Base-by-base conservation (phyloP, 2,888 invertebrate genomes). In the Euzetes globulus region DNA sequence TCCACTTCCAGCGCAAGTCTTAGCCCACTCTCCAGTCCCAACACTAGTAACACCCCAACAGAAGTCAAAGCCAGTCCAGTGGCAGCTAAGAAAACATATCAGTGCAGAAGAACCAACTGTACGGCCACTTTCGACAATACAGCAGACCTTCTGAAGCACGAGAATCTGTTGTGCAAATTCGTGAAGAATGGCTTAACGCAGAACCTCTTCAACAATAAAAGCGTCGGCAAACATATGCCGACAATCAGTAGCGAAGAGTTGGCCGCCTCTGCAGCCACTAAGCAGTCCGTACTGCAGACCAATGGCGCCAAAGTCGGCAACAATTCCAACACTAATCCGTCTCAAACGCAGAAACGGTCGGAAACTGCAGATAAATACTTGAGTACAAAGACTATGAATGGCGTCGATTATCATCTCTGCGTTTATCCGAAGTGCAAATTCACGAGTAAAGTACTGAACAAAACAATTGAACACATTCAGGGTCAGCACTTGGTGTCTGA, bases 381-480 rank as follows among this genome's bases (percentile, higher is more conserved):
- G 37, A 65, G 37, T 37, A 37, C 63, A 37, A 65, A 33, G n/a
- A 15, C 33, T n/a, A 33, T 65, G 29, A 29, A 15, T 65, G 63
- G 63, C 15, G 37, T 65, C 37, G 22, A 65, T 15, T 70, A 70
- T 70, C 47, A 70, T 19, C 45, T 70, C 45, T 70, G 70, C 19
- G 22, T 45, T 25, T 70, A 27, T 22, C 22, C 45, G 6, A 25
- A 41, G 1, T 70, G 70, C 19, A 17, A 41, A 13, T 70, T 45
- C 27, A 70, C 41, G 4, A 25, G 11, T n/a, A 70, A 70, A 41
- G n/a, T 70, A 22, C 13, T 45, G 47, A 13, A 41, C 47, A 70
- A 70, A 70, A 70, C 47, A 5, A 45, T 70, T 45, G 47, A 70
- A 17, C 70, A 70, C 70, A 70, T 70, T 15, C 70, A 70, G 47